A percentile compares a stretch with the other conserved stretches of the same genome.
Conservation (phyloP, 2,888 invertebrate genomes). For the Tuta absoluta region DNA sequence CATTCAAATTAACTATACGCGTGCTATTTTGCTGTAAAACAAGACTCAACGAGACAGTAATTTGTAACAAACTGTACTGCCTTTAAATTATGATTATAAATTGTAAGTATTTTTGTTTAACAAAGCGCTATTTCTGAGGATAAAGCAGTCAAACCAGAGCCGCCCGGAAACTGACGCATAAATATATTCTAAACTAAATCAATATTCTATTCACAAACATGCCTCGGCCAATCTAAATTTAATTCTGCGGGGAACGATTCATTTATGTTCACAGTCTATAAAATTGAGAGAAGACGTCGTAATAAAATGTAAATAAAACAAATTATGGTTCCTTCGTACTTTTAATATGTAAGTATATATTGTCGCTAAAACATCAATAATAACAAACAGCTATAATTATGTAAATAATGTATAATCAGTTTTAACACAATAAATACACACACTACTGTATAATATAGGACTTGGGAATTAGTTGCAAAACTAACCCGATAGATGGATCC, state of each 20-base stretch:
- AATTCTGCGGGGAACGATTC: constrained; percentile 54
- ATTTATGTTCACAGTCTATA: constrained; percentile 50
- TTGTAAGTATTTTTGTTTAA: neutral
- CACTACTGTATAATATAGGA: too few species aligned
- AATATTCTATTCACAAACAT: constrained; percentile 45
- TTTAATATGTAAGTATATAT: too few species aligned
- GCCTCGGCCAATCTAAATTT: constrained; percentile 52
- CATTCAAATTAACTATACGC: constrained; percentile 5
- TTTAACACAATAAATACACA: too few species aligned
- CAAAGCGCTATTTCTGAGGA: constrained; percentile 29
- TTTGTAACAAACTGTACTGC: neutral
- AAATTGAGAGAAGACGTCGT: constrained; percentile 36
- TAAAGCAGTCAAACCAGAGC: constrained; percentile 2
- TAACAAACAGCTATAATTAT: too few species aligned
- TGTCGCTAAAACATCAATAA: too few species aligned
- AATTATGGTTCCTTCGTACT: constrained; percentile 11
- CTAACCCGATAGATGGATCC: too few species aligned
- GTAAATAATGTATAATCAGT: too few species aligned
- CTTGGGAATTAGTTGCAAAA: too few species aligned
- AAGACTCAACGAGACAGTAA: neutral
- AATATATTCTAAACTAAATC: constrained; percentile 38
- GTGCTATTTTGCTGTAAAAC: constrained; percentile 6
- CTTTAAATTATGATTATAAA: neutral
- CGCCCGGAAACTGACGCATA: constrained; percentile 37
- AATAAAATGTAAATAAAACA: constrained; percentile 28